Percentiles rank a stretch among this genome's conserved stretches.
These are phyloP conservation scores for Botia kubotai DNA, from an alignment of 2,797 vertebrate species.

Conservation along the genomic window DNA sequence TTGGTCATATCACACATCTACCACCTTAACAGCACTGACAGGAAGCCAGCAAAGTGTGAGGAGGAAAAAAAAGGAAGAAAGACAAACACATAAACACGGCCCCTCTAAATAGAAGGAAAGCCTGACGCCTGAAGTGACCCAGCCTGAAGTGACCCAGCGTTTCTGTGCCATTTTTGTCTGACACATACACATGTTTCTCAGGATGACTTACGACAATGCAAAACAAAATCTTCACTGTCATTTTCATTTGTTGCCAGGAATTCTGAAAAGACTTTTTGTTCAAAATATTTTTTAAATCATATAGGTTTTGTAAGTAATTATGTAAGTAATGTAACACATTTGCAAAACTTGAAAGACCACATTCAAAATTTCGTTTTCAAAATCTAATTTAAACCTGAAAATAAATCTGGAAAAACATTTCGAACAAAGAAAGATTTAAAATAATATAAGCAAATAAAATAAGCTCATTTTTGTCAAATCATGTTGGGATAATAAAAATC, in stretches of 20 bases:
- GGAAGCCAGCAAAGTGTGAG: conserved; percentile 78
- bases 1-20: conserved; percentile 95
- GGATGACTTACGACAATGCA: background rate
- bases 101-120: conserved; percentile 33
- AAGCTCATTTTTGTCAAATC: background rate
- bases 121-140: background rate
- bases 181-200: conserved; percentile 5
- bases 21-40: conserved; percentile 89
- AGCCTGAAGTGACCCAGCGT: conserved; percentile 13
- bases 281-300: too few relatives aligned
- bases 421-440: too few relatives aligned
- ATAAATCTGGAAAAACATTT: too few relatives aligned
- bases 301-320: too few relatives aligned
- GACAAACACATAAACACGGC: conserved; percentile 41
- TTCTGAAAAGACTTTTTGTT: background rate
- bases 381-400: too few relatives aligned
- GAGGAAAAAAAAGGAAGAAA: conserved; percentile 50
- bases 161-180: conserved; percentile 22
- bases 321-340: too few relatives aligned
- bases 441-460: background rate
- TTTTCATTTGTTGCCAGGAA: background rate
- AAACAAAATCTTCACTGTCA: background rate
- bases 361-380: too few relatives aligned
- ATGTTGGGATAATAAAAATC: background rate
- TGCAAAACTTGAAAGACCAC: too few relatives aligned